phyloP scores from a whole-genome alignment of 2,113 vertebrate species.

The Oncorhynchus masou region DNA sequence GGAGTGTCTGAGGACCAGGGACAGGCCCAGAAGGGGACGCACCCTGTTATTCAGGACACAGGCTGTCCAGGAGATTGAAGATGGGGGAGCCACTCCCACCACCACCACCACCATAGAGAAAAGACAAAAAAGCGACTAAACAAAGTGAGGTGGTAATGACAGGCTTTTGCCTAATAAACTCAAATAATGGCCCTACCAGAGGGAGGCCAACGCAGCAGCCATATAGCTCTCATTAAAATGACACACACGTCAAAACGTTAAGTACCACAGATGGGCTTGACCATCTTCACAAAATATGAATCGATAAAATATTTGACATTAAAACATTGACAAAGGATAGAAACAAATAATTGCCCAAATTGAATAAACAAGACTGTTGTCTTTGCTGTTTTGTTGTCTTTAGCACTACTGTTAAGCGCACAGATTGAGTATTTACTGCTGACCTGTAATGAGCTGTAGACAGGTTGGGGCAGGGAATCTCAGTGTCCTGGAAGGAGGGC shows the following conservation, averaged over 20 bases:
- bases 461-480: not conserved
- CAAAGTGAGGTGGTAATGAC: conserved; percentile 71
- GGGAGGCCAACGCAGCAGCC: not conserved
- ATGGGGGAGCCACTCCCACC: conserved; percentile 1
- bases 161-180: conserved; percentile 51
- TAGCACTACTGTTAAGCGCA: too few species aligned
- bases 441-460: not conserved
- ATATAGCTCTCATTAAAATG: too few species aligned
- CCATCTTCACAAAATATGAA: too few species aligned
- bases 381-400: too few species aligned
- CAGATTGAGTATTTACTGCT: too few species aligned
- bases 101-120: not conserved
- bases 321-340: too few species aligned
- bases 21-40: conserved; percentile 2
- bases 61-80: conserved; percentile 48
- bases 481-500: not conserved
- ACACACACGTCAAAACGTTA: conserved; percentile 15
- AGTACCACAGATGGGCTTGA: too few species aligned
- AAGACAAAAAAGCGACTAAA: conserved; percentile 65
- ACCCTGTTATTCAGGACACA: conserved; percentile 67
- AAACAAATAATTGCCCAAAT: too few species aligned
- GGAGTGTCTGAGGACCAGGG: conserved; percentile 55
- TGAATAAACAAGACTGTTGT: too few species aligned
- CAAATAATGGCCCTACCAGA: conserved; percentile 13
- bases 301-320: too few species aligned